Percentiles rank a stretch among this genome's conserved stretches.
Evolutionary conservation across 2,113 vertebrate species (phyloP).

Genomic region (Callaeas wilsoni): DNA sequence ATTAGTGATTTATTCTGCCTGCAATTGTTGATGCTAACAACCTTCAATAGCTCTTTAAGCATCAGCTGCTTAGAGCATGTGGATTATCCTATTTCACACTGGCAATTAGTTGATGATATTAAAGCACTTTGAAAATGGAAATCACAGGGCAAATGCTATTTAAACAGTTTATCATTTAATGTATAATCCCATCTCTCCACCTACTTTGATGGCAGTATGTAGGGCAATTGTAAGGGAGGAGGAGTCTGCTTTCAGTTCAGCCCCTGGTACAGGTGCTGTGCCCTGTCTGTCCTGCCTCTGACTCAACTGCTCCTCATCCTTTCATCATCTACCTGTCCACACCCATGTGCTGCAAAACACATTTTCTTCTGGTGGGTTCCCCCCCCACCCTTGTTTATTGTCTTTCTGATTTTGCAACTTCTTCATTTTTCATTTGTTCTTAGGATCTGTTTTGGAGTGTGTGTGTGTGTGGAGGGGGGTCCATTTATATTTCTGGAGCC

Average conservation of each 20-base stretch:
- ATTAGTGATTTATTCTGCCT: neutral
- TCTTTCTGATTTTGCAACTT: neutral
- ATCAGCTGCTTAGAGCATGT: neutral
- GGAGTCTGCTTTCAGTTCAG: neutral
- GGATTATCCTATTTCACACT: conserved; percentile 5
- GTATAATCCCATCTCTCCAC: neutral
- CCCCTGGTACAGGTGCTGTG: neutral
- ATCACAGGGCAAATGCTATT: neutral
- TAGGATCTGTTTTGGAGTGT: neutral
- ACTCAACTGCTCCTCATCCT: neutral
- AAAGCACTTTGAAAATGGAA: conserved; percentile 17
- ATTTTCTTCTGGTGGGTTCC: neutral
- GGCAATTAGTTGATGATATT: conserved; percentile 2
- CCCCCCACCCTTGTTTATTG: neutral
- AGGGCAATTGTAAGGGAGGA: neutral
- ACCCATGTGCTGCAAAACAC: accelerated
- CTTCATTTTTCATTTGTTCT: neutral
- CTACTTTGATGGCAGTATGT: neutral
- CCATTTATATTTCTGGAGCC: neutral
- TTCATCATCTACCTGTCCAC: neutral
- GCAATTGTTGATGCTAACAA: neutral
- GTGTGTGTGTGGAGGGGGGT: neutral
- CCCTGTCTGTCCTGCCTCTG: neutral
- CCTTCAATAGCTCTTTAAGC: neutral
- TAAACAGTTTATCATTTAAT: conserved; percentile 9